Percentiles rank a stretch among this genome's conserved stretches.
phyloP scores from a whole-genome alignment of 2,888 invertebrate species.

The Pimpla rufipes region DNA sequence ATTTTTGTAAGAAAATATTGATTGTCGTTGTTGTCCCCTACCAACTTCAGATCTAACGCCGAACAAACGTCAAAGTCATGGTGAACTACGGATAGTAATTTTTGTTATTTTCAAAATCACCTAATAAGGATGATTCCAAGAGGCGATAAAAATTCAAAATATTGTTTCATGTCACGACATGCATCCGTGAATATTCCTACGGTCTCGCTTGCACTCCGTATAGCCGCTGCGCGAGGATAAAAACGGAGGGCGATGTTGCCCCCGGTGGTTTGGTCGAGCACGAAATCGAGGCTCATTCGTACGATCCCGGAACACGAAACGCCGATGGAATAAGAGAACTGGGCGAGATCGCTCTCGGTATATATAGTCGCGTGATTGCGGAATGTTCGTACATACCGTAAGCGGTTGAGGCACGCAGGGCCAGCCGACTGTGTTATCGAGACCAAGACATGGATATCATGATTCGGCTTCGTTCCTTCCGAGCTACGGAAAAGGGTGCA shows the following conservation, averaged over 20 bases:
- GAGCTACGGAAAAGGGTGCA: not conserved
- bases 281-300: constrained; percentile 51
- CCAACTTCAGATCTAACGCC: too few relatives aligned
- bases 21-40: too few relatives aligned
- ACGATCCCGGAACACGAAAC: constrained; percentile 64
- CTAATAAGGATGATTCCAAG: constrained; percentile 13
- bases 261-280: constrained; percentile 55
- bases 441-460: constrained; percentile 29
- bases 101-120: not conserved
- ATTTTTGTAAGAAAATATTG: too few relatives aligned
- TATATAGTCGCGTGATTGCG: constrained; percentile 73
- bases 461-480: constrained; percentile 13
- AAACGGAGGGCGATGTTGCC: constrained; percentile 62
- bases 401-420: constrained; percentile 71
- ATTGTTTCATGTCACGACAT: constrained; percentile 43
- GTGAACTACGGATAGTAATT: not conserved
- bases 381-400: constrained; percentile 73
- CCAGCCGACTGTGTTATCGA: constrained; percentile 60
- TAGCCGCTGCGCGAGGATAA: constrained; percentile 27
- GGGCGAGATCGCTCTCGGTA: constrained; percentile 58
- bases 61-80: not conserved
- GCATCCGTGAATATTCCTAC: constrained; percentile 64
- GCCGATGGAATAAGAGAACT: constrained; percentile 61
- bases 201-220: constrained; percentile 25
- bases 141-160: constrained; percentile 25